Percentiles rank a stretch among this genome's conserved stretches.
phyloP scores from a whole-genome alignment of 2,113 vertebrate genomes.

The Calyptomena viridis region DNA sequence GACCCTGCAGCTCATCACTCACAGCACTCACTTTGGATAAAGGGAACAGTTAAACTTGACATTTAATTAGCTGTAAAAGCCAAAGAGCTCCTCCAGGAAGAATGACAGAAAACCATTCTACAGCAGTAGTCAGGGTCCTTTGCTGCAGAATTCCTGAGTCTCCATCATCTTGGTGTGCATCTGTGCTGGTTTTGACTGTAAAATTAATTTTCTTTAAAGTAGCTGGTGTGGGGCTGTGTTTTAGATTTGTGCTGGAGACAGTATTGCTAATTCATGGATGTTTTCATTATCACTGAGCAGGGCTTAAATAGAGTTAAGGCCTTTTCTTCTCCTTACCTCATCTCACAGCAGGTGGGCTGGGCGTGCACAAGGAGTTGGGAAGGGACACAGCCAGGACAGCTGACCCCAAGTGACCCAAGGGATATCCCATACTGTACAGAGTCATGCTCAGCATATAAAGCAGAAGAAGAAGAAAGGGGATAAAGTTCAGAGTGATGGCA shows the following conservation, averaged over 20 bases:
- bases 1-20: not conserved
- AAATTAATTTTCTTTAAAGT: not conserved
- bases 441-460: not conserved
- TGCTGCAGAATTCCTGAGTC: not conserved
- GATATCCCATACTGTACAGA: not conserved
- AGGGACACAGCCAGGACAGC: not conserved
- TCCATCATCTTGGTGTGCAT: accelerated
- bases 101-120: not conserved
- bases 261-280: not conserved
- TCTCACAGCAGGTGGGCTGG: not conserved
- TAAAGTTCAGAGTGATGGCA: not conserved
- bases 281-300: not conserved
- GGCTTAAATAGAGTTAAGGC: not conserved
- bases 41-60: not conserved
- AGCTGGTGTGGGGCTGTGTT: not conserved
- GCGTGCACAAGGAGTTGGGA: not conserved
- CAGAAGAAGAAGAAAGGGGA: not conserved
- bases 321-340: not conserved
- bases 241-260: not conserved
- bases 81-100: not conserved
- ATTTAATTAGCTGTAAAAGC: not conserved
- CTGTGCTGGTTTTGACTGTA: not conserved
- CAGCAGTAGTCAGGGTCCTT: not conserved
- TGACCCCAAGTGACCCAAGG: not conserved
- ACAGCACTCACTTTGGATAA: not conserved